phyloP scores from a whole-genome alignment of 1,140 invertebrate genomes.

The Bombus vancouverensis region DNA sequence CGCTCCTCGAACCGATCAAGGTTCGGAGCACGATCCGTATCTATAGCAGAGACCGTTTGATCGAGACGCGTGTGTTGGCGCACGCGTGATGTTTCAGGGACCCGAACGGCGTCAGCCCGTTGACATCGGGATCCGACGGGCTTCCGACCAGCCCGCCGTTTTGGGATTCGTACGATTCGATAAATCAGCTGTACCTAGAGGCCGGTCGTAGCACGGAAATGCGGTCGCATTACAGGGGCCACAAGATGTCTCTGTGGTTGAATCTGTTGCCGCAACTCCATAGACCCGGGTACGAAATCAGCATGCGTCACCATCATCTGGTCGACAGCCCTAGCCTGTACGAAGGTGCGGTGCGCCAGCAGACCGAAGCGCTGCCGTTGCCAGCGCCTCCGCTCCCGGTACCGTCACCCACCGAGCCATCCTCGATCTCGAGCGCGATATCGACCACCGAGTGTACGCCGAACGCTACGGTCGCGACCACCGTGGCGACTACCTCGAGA shows the following conservation, averaged over 20 bases:
- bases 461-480: slow-evolving; percentile 79
- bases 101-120: slow-evolving; percentile 84
- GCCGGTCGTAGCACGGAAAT: slow-evolving; percentile 89
- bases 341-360: slow-evolving; percentile 88
- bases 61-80: no score
- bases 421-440: slow-evolving; percentile 70
- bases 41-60: not conserved
- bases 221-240: slow-evolving; percentile 92
- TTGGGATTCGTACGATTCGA: slow-evolving; percentile 95
- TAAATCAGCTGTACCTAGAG: slow-evolving; percentile 94
- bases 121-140: slow-evolving; percentile 58
- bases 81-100: slow-evolving; percentile 83
- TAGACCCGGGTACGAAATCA: slow-evolving; percentile 89
- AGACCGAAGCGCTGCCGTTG: slow-evolving; percentile 85
- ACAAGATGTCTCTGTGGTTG: slow-evolving; percentile 96
- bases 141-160: slow-evolving; percentile 83
- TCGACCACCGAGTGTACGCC: slow-evolving; percentile 79
- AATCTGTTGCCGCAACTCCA: slow-evolving; percentile 95
- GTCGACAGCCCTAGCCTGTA: slow-evolving; percentile 88
- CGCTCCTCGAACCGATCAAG: no score
- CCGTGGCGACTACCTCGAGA: slow-evolving; percentile 75
- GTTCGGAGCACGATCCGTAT: not conserved
- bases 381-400: slow-evolving; percentile 80
- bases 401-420: slow-evolving; percentile 81
- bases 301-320: slow-evolving; percentile 90